Base-by-base conservation (phyloP, 2,113 vertebrate genomes). In the Boulengeromyrus knoepffleri region DNA sequence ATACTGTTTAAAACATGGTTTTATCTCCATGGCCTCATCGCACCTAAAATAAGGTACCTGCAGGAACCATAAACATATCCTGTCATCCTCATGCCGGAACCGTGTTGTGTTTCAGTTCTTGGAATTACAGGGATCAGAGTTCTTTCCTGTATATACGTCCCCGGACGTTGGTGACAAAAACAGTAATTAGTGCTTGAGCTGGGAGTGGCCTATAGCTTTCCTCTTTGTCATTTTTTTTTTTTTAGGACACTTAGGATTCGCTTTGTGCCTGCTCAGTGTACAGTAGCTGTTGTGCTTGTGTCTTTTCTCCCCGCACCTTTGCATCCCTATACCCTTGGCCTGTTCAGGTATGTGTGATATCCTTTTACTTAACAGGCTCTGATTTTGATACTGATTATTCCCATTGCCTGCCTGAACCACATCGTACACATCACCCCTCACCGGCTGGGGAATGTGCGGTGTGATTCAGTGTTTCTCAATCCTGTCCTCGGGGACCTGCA, bases 381-480 rank as follows among this genome's bases (percentile, higher is more conserved):
- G 92, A 91, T 94, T 56, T 89, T 92, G 91, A 95, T 97, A 97
- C 97, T 97, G 96, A 98, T 98, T 96, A 97, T 97, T 97, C 96
- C 94, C 95, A 94, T 95, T 94, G 96, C 95, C 62, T 80, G 36
- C 4, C 5, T 77, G 27, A 19, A 39, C 96, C 90, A 94, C 94
- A 95, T 97, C 96, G 96, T 95, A 97, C 97, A 96, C 95, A 95
- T 96, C n/a, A 31, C 62, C 27, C 96, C 97, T 96, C 97, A 96
- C 96, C 94, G 96, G 96, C 96, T 91, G 66, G 95, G 96, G 96
- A 96, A 96, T 93, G 95, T 96, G 94, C 94, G 93, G 93, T 93
- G 93, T 97, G 97, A 98, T 98, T 97, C 21, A 9, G 2, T 9
- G 24, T n/a, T 3, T 62, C 24, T 21, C 56, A 62, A 9, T 62